Conservation (phyloP, 92 coral and sea anemone genomes). For the Porites divaricata region DNA sequence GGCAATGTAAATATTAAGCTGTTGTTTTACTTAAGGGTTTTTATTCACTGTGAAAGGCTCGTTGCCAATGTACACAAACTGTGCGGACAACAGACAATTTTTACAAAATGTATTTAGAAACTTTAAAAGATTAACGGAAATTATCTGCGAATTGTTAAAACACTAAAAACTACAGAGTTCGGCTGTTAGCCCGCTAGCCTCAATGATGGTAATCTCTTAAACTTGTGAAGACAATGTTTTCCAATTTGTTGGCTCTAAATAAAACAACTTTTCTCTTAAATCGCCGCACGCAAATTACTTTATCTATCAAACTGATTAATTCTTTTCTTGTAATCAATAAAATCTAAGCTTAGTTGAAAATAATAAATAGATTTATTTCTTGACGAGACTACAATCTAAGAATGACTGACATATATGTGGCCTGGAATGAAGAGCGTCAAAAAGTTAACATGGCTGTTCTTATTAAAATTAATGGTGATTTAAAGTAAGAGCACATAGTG, state of each 20-base stretch:
- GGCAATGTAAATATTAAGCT: constrained; percentile 37
- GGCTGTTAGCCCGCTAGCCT: neutral
- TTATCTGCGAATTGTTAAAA: constrained; percentile 3
- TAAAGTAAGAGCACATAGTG: neutral
- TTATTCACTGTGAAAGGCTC: constrained; percentile 2
- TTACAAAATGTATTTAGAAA: constrained; percentile 70
- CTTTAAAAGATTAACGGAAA: constrained; percentile 61
- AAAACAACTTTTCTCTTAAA: neutral
- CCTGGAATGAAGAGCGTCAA: neutral
- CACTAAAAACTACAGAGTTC: constrained; percentile 15
- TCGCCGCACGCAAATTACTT: neutral
- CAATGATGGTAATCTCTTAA: constrained; percentile 26
- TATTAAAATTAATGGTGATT: neutral
- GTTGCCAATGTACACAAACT: constrained; percentile 7
- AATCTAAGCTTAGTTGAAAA: constrained; percentile 7
- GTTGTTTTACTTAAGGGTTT: constrained; percentile 30
- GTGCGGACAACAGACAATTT: constrained; percentile 32
- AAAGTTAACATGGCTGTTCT: neutral
- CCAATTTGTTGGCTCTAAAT: constrained; percentile 1
- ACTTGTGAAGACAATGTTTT: constrained; percentile 11
- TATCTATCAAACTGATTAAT: neutral
- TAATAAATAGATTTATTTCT: neutral
- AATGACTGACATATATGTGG: neutral
- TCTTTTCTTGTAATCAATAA: neutral
- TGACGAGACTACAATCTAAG: neutral